These are phyloP conservation scores for Drosophila hydei DNA, from an alignment of 1,140 invertebrate genomes.

Conservation along the genomic window DNA sequence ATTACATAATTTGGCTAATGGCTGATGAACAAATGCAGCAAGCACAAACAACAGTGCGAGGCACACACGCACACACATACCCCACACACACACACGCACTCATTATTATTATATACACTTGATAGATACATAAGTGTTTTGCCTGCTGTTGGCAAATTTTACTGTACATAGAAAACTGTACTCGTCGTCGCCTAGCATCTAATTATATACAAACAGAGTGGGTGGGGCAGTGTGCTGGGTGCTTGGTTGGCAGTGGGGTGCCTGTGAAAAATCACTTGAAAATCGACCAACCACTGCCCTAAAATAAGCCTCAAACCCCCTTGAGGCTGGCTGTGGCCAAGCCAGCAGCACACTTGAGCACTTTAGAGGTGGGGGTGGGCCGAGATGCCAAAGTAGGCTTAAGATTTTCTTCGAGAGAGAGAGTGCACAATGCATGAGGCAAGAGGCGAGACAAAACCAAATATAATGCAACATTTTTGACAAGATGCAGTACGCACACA, in stretches of 20 bases:
- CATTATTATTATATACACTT: conserved; percentile 22
- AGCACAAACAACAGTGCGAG: conserved; percentile 19
- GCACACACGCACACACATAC: conserved; percentile 3
- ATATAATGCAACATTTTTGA: conserved; percentile 81
- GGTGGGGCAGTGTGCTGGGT: conserved; percentile 8
- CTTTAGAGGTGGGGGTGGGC: not conserved
- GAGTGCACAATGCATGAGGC: conserved; percentile 55
- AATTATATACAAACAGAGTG: conserved; percentile 69
- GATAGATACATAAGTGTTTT: conserved; percentile 12
- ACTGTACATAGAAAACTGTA: conserved; percentile 75
- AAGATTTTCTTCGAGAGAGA: conserved; percentile 71
- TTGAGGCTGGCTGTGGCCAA: conserved; percentile 41
- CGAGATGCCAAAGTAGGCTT: conserved; percentile 65
- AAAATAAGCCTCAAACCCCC: not conserved
- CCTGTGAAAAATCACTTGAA: conserved; percentile 73
- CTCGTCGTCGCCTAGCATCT: conserved; percentile 54
- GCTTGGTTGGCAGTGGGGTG: not conserved
- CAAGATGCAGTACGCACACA: conserved; percentile 64
- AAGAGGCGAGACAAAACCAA: conserved; percentile 67
- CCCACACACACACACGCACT: not conserved
- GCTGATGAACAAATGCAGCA: conserved; percentile 29
- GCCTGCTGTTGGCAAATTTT: conserved; percentile 52
- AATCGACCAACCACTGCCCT: conserved; percentile 33
- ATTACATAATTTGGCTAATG: conserved; percentile 53
- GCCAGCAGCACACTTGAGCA: conserved; percentile 46